These are phyloP conservation scores for Drosophila percnosoma DNA, from an alignment of 2,888 invertebrate species.

Conservation along the genomic window DNA sequence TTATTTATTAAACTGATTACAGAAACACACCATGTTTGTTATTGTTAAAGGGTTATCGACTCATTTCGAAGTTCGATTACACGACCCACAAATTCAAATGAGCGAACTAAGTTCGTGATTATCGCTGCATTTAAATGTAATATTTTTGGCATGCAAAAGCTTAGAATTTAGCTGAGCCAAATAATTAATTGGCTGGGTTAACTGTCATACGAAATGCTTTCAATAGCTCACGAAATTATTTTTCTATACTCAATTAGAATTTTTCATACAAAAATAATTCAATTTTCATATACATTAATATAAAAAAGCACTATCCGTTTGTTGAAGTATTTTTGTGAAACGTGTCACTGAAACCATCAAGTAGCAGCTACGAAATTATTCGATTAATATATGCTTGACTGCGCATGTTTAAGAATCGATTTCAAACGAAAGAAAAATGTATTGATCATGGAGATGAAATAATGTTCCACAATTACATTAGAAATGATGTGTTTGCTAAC, in stretches of 20 bases:
- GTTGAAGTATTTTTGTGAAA: constrained; percentile 17
- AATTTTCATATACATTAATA: background rate
- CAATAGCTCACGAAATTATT: background rate
- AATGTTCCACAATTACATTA: background rate
- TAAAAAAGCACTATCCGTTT: background rate
- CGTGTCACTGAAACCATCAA: constrained; percentile 6
- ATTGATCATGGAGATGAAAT: background rate
- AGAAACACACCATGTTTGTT: constrained; percentile 42
- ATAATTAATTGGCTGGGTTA: background rate
- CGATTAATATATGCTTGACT: constrained; percentile 20
- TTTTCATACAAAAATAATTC: background rate
- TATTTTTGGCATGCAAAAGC: background rate
- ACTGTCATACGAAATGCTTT: background rate
- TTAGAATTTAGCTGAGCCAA: background rate
- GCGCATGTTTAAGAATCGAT: constrained; percentile 17
- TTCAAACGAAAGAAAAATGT: background rate
- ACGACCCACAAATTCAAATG: background rate
- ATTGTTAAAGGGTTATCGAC: constrained; percentile 25
- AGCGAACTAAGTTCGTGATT: background rate
- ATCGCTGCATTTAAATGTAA: background rate
- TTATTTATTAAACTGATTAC: background rate
- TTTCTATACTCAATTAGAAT: background rate
- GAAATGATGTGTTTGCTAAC: background rate
- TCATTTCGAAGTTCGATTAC: constrained; percentile 24
- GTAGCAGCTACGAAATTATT: constrained; percentile 4